Conservation (phyloP, 1,140 invertebrate species). For the Bactericera cockerelli region DNA sequence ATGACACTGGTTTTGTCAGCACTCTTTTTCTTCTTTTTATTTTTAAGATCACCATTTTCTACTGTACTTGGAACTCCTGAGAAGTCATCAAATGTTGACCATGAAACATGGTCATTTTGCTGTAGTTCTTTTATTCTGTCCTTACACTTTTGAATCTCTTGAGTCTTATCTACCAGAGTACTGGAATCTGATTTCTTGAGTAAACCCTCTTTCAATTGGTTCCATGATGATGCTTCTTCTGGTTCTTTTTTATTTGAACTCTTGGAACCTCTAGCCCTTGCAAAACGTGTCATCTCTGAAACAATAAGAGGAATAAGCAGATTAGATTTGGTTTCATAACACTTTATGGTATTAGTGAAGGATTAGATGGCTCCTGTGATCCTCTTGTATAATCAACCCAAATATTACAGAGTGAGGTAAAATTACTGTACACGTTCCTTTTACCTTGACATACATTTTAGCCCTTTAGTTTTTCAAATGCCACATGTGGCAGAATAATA, state of each 20-base stretch:
- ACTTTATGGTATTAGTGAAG: no score
- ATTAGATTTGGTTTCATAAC: no score
- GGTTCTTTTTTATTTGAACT: conserved; percentile 48
- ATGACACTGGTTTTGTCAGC: neutral
- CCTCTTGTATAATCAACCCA: no score
- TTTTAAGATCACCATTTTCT: neutral
- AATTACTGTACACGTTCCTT: no score
- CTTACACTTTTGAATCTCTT: conserved; percentile 9
- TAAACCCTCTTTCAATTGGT: conserved; percentile 42
- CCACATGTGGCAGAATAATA: no score
- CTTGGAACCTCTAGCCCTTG: conserved; percentile 54
- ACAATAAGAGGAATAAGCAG: neutral
- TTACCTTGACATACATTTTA: no score
- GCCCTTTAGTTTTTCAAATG: no score
- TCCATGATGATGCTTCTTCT: conserved; percentile 53
- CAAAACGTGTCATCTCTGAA: conserved; percentile 51
- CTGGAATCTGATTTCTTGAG: conserved; percentile 28
- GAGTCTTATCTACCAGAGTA: neutral
- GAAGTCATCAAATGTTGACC: conserved; percentile 36
- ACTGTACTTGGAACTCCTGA: no score
- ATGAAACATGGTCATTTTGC: conserved; percentile 28
- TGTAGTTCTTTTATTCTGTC: conserved; percentile 4
- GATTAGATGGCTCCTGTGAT: no score
- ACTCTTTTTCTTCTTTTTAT: neutral
- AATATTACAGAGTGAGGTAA: no score